Conservation (phyloP, 2,113 vertebrate species). For the Psilopogon haemacephalus region DNA sequence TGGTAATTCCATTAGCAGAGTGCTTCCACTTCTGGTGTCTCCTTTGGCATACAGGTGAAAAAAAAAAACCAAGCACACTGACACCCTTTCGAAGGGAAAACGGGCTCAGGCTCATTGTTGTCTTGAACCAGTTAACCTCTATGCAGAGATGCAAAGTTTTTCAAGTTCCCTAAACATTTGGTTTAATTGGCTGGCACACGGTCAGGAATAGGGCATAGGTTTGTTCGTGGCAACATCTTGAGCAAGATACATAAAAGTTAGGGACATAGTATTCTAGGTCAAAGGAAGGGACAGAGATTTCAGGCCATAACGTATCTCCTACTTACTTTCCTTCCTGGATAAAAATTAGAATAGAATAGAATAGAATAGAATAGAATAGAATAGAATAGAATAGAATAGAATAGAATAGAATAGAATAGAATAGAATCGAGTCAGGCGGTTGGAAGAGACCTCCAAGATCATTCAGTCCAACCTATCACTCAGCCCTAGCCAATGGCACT, state of each 20-base stretch:
- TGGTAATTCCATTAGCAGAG: conserved; percentile 69
- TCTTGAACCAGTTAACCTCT: not conserved
- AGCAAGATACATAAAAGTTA: rapidly evolving
- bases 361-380: too few species aligned
- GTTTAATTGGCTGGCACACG: not conserved
- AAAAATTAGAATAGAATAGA: too few species aligned
- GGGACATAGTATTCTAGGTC: not conserved
- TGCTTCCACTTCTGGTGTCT: conserved; percentile 62
- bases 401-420: too few species aligned
- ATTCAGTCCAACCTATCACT: too few species aligned
- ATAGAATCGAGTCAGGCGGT: too few species aligned
- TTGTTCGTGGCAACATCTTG: not conserved
- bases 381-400: too few species aligned
- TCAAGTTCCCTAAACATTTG: not conserved
- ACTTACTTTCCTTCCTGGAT: not conserved
- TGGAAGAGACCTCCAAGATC: too few species aligned
- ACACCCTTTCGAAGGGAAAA: not conserved
- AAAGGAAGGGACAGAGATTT: not conserved
- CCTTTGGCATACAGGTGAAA: conserved; percentile 36
- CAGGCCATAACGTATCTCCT: not conserved
- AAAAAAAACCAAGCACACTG: not conserved
- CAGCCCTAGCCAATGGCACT: too few species aligned
- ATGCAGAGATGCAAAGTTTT: not conserved
- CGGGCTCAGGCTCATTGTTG: not conserved
- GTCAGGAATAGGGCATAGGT: rapidly evolving